These are phyloP conservation scores for Menidia beryllina DNA, from an alignment of 2,113 vertebrate species.

Conservation along the genomic window DNA sequence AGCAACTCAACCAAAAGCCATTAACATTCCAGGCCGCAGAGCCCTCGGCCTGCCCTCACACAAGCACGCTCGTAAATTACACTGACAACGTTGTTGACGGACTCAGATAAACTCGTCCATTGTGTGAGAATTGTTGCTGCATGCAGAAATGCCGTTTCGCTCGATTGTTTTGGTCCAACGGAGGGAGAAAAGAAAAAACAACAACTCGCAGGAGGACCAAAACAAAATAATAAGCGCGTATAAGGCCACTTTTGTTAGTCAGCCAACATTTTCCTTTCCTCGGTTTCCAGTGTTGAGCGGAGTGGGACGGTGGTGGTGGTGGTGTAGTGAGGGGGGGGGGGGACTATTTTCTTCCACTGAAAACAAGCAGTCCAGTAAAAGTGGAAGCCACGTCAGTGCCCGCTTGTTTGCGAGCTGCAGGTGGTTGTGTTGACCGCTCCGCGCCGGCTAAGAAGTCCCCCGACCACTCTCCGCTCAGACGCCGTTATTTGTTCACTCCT, in stretches of 20 bases:
- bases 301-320: background rate
- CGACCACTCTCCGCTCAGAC: constrained; percentile 58
- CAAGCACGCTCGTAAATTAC: constrained; percentile 70
- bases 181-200: too few relatives aligned
- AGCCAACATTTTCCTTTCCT: constrained; percentile 66
- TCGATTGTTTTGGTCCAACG: constrained; percentile 48
- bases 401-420: constrained; percentile 66
- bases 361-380: constrained; percentile 63
- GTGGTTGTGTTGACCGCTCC: constrained; percentile 52
- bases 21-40: constrained; percentile 73
- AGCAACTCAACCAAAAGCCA: constrained; percentile 47
- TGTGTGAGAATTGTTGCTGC: constrained; percentile 57
- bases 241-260: constrained; percentile 34
- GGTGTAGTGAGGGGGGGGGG: too few relatives aligned
- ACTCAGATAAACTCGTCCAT: constrained; percentile 70
- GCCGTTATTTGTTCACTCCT: constrained; percentile 77
- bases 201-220: constrained; percentile 47
- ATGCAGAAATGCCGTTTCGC: constrained; percentile 51
- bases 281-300: constrained; percentile 42
- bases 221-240: constrained; percentile 39
- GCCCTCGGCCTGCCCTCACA: constrained; percentile 43
- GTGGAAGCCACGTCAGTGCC: constrained; percentile 51
- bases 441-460: constrained; percentile 69
- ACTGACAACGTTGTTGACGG: constrained; percentile 55
- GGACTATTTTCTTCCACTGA: constrained; percentile 56